Evolutionary conservation across 2,113 vertebrate genomes (phyloP), one percentile per base, ranked within the genome.

Genomic region (Stercorarius parasiticus): DNA sequence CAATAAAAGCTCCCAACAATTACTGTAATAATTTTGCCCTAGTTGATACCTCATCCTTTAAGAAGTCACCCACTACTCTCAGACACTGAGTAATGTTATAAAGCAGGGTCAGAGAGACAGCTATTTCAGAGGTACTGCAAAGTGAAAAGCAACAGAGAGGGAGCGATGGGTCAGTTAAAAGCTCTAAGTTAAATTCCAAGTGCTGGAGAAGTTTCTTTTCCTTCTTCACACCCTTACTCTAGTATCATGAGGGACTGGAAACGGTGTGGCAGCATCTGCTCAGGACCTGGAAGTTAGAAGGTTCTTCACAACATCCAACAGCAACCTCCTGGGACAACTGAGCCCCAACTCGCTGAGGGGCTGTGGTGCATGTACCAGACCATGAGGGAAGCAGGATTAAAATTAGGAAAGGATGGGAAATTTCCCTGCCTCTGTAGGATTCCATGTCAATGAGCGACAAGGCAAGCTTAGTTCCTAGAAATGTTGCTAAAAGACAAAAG

Each of bases 291-390:
- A 84, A 76, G 5, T 20, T 38, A 40, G 42, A 53, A 83, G 32
- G 17, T 6, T 15, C 14, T 66, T 59, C 32, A 21, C 19, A 43
- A 81, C 19, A 17, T 18, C n/a, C 43, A 86, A 12, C 5, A 26
- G 23, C 42, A 65, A 61, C 8, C 12, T 80, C 17, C 23, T 50
- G 64, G 40, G 32, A 45, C 27, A 64, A 20, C 1, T 22, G 18
- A 45, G 43, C 43, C 43, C 17, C 43, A 45, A 45, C 43, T 43
- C 4, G 1, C 30, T 66, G 58, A 17, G 6, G 40, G 20, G 4
- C 9, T 62, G 58, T 20, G 25, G 7, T 20, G 11, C 0, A 0
- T 42, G 16, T 2, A 2, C 2, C 23, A 22, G n/a, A 71, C 29
- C 3, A 2, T 3, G 3, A 19, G 14, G 6, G 8, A 89, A 65